A percentile compares a stretch with the other conserved stretches of the same genome.
These are phyloP conservation scores for Chrysina gloriosa DNA, from an alignment of 2,888 invertebrate genomes.

Conservation along the genomic window DNA sequence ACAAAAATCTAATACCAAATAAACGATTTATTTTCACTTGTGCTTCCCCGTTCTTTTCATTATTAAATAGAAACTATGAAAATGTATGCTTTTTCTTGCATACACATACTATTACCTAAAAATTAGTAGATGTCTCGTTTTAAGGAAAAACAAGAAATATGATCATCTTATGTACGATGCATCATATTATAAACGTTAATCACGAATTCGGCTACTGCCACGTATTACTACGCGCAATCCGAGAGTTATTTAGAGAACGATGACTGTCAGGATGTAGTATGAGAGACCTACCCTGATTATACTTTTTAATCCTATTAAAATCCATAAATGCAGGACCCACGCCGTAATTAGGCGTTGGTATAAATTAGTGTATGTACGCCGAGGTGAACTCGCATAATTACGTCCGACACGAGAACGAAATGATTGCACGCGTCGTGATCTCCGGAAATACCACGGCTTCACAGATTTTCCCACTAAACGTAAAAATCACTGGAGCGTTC, in stretches of 20 bases:
- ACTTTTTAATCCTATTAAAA: conserved; percentile 32
- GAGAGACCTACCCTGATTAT: conserved; percentile 2
- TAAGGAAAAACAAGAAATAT: too few relatives aligned
- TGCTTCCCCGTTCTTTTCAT: too few relatives aligned
- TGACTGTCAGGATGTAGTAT: conserved; percentile 14
- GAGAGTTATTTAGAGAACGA: neutral
- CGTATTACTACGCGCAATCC: neutral
- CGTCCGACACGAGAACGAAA: conserved; percentile 17
- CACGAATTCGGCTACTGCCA: neutral
- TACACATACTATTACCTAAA: too few relatives aligned
- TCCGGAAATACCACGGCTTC: conserved; percentile 26
- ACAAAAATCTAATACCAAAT: too few relatives aligned
- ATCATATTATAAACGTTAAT: too few relatives aligned
- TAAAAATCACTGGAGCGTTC: conserved; percentile 32
- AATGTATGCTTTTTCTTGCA: too few relatives aligned
- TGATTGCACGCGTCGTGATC: conserved; percentile 24
- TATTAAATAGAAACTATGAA: too few relatives aligned
- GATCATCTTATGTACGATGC: too few relatives aligned
- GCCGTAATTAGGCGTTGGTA: conserved; percentile 16
- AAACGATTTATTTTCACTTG: too few relatives aligned
- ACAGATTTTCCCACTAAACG: conserved; percentile 24
- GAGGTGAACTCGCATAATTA: conserved; percentile 29
- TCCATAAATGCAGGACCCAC: conserved; percentile 21
- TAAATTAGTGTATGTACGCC: conserved; percentile 18
- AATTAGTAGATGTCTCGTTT: too few relatives aligned